Conservation (phyloP, 2,113 vertebrate species). For the Aspidoscelis tigris region DNA sequence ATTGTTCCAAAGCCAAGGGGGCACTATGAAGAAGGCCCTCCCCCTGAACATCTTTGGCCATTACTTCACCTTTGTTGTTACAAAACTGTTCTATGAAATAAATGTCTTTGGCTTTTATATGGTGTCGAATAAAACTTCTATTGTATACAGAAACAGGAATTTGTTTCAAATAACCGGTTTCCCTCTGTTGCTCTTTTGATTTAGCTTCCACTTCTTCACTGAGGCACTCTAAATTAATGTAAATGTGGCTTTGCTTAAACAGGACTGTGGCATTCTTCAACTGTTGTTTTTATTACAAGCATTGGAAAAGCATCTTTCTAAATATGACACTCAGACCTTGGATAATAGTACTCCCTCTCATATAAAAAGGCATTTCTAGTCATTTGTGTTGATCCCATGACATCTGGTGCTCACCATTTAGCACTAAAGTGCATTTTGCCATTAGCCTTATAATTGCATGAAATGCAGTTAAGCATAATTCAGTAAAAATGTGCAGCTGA, state of each 20-base stretch:
- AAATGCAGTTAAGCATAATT: conserved; percentile 53
- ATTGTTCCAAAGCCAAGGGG: too few relatives aligned
- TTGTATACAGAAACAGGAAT: neutral
- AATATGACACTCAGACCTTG: conserved; percentile 31
- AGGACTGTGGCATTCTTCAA: neutral
- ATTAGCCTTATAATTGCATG: conserved; percentile 58
- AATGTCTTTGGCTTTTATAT: neutral
- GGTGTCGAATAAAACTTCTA: neutral
- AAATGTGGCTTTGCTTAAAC: neutral
- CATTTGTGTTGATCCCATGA: conserved; percentile 59
- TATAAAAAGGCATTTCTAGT: conserved; percentile 28
- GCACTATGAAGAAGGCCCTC: too few relatives aligned
- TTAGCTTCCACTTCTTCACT: neutral
- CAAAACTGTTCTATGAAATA: neutral
- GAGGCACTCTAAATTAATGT: neutral
- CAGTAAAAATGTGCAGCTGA: conserved; percentile 49
- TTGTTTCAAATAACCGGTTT: conserved; percentile 5
- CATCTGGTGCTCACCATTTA: conserved; percentile 26
- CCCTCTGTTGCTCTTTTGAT: neutral
- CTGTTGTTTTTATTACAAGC: conserved; percentile 20
- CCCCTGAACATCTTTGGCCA: too few relatives aligned
- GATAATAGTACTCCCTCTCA: conserved; percentile 40
- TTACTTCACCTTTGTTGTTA: neutral
- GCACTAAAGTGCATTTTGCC: conserved; percentile 67
- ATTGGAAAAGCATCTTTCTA: neutral